Percentiles rank a stretch among this genome's conserved stretches.
Conservation (phyloP, 2,888 invertebrate species). For the Heliconius hortense region DNA sequence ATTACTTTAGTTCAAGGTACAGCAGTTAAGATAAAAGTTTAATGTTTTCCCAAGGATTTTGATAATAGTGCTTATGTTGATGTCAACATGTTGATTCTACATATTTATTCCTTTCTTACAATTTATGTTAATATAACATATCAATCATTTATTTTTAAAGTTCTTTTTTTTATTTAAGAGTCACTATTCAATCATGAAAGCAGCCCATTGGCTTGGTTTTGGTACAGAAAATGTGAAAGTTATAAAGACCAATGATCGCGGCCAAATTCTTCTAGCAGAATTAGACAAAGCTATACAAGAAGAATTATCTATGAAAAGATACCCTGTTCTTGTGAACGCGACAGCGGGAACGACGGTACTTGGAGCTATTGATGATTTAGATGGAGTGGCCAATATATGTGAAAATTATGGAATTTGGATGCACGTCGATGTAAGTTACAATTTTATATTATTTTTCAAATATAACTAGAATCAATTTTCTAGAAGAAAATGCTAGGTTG, state of each 20-base stretch:
- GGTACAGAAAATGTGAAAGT: conserved; percentile 87
- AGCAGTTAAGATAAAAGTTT: background rate
- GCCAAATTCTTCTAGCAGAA: conserved; percentile 85
- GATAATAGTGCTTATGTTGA: background rate
- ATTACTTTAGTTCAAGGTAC: background rate
- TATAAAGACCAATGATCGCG: conserved; percentile 85
- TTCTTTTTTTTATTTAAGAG: conserved; percentile 68
- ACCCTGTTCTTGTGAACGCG: conserved; percentile 87
- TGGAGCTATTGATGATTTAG: conserved; percentile 90
- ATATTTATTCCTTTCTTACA: background rate
- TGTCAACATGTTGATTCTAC: background rate
- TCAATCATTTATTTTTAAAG: background rate
- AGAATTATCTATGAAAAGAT: conserved; percentile 69
- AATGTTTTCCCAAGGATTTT: background rate
- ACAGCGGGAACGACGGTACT: conserved; percentile 92
- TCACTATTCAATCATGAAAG: conserved; percentile 92
- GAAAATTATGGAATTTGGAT: conserved; percentile 87
- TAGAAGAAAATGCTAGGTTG: too few species aligned
- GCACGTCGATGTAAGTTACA: conserved; percentile 87
- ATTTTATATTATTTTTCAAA: background rate
- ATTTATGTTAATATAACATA: background rate
- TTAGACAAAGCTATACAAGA: conserved; percentile 81
- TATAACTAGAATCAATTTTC: background rate
- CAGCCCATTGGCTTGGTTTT: conserved; percentile 91
- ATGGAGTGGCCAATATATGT: conserved; percentile 86